Conservation (phyloP, 1,140 invertebrate genomes). For the Chrysopa pallens region DNA sequence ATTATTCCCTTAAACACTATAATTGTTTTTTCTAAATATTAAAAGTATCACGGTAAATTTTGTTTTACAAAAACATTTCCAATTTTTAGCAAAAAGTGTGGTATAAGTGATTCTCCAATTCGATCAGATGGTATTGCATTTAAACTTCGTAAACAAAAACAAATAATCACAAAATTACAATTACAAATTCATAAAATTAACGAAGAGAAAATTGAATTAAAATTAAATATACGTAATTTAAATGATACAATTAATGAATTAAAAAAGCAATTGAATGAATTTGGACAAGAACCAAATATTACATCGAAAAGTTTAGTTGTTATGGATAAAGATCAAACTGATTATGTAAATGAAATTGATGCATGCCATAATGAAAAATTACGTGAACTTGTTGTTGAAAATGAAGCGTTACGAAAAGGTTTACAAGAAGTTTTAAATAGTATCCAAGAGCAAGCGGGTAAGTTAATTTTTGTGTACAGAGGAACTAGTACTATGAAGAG, state of each 20-base stretch:
- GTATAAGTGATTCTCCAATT: slow-evolving; percentile 26
- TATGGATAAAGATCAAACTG: slow-evolving; percentile 11
- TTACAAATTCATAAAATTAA: slow-evolving; percentile 29
- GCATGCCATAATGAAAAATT: slow-evolving; percentile 27
- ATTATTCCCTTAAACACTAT: too few species aligned
- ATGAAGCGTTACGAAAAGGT: slow-evolving; percentile 48
- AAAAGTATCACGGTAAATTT: slow-evolving; percentile 22
- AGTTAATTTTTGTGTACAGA: too few species aligned
- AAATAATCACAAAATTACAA: slow-evolving; percentile 28
- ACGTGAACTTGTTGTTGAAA: slow-evolving; percentile 40
- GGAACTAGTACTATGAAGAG: too few species aligned
- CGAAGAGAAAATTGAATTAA: slow-evolving; percentile 31
- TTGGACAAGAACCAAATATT: slow-evolving; percentile 9
- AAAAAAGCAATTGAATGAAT: slow-evolving; percentile 10
- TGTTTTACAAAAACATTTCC: not conserved
- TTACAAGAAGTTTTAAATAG: slow-evolving; percentile 46
- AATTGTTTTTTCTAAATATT: too few species aligned
- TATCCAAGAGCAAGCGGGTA: slow-evolving; percentile 36
- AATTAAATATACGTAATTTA: slow-evolving; percentile 23
- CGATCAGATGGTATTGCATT: slow-evolving; percentile 26
- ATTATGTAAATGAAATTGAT: slow-evolving; percentile 18
- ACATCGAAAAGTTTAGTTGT: slow-evolving; percentile 2
- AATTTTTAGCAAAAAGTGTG: too few species aligned
- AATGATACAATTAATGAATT: slow-evolving; percentile 14
- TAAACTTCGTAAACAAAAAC: slow-evolving; percentile 30